phyloP scores from a whole-genome alignment of 2,113 vertebrate species.

The Gopherus flavomarginatus region DNA sequence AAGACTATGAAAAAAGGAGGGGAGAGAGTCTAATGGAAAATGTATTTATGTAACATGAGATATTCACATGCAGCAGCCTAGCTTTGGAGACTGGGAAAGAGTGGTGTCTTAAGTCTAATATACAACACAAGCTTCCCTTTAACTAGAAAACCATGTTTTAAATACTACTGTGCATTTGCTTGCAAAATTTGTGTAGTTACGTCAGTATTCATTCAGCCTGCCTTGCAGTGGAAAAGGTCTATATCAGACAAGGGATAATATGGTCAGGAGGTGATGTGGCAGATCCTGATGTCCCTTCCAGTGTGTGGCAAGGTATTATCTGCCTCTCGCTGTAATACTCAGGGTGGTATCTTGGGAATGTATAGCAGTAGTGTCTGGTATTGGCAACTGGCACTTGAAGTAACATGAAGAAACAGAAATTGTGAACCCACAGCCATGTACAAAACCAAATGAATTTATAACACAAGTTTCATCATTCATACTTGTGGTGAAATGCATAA shows the following conservation, averaged over 20 bases:
- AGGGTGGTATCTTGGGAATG: background rate
- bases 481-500: background rate
- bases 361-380: background rate
- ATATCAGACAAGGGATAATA: background rate
- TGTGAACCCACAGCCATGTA: too few species aligned
- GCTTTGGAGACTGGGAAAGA: background rate
- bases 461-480: background rate
- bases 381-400: background rate
- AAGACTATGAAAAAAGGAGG: background rate
- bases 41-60: too few species aligned
- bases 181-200: background rate
- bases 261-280: background rate
- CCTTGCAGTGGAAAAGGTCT: background rate
- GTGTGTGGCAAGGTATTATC: background rate
- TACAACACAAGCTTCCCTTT: background rate
- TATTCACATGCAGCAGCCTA: background rate
- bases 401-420: background rate
- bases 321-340: background rate
- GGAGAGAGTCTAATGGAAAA: too few species aligned
- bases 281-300: background rate
- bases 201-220: background rate
- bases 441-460: too few species aligned
- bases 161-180: background rate
- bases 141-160: background rate
- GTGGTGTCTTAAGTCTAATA: background rate